Conservation (phyloP, 2,797 vertebrate species). For the Chromis chromis region DNA sequence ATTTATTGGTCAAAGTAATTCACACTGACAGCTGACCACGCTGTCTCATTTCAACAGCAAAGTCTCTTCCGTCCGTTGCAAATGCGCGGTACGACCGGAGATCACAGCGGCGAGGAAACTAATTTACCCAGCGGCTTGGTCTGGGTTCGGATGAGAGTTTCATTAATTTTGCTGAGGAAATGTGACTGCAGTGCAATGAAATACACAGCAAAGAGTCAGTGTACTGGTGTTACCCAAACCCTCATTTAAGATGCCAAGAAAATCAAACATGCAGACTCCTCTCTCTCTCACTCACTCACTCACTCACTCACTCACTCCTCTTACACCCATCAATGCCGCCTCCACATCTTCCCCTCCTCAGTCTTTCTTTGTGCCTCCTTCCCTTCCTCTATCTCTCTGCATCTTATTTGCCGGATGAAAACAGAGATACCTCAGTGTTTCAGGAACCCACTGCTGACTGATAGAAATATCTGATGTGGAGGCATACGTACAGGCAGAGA, state of each 20-base stretch:
- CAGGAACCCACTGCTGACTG: conserved; percentile 57
- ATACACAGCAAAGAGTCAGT: conserved; percentile 28
- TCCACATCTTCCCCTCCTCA: conserved; percentile 31
- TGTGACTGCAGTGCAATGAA: conserved; percentile 43
- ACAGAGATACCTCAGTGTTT: conserved; percentile 55
- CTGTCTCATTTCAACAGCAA: conserved; percentile 62
- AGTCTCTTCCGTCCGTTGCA: conserved; percentile 22
- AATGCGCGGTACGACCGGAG: conserved; percentile 38
- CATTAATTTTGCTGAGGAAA: conserved; percentile 60
- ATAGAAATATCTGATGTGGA: conserved; percentile 70
- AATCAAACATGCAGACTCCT: conserved; percentile 44
- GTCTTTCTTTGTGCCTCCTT: conserved; percentile 10
- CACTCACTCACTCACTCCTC: conserved; percentile 15
- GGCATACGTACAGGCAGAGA: conserved; percentile 47
- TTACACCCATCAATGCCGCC: conserved; percentile 32
- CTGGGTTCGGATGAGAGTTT: conserved; percentile 53
- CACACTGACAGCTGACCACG: conserved; percentile 56
- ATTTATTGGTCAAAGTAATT: conserved; percentile 60
- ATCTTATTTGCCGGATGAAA: conserved; percentile 54
- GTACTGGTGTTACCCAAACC: conserved; percentile 30
- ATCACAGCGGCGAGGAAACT: conserved; percentile 27
- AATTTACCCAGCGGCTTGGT: conserved; percentile 49
- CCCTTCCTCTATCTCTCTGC: conserved; percentile 30
- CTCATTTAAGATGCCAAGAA: conserved; percentile 62
- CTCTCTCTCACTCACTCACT: too few relatives aligned